A percentile compares a stretch with the other conserved stretches of the same genome.
Evolutionary conservation across 2,888 invertebrate genomes (phyloP).

Genomic region (Hydropsyche betteni): DNA sequence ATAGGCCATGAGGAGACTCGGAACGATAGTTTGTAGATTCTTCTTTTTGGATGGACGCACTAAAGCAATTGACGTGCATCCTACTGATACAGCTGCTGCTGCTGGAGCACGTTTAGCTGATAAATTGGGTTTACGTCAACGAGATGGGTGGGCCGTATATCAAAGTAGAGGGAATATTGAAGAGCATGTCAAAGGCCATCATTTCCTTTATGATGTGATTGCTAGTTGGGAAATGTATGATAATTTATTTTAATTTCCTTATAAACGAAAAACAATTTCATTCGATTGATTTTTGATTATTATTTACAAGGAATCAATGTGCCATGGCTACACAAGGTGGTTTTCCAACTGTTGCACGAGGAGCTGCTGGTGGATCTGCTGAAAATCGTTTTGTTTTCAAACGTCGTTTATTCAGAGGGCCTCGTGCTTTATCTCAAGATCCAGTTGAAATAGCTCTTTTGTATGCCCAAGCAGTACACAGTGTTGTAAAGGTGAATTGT

Average conservation of each 20-base stretch:
- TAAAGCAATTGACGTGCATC: conserved; percentile 94
- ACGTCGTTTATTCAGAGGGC: conserved; percentile 86
- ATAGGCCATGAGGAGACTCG: conserved; percentile 88
- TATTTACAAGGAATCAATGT: conserved; percentile 64
- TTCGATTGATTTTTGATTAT: not conserved
- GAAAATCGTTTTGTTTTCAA: conserved; percentile 94
- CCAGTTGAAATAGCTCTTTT: conserved; percentile 93
- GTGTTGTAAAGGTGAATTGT: conserved; percentile 84
- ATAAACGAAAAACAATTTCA: conserved; percentile 27
- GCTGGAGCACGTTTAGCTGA: conserved; percentile 89
- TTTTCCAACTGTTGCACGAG: conserved; percentile 66
- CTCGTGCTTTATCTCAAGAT: conserved; percentile 90
- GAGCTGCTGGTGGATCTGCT: conserved; percentile 78
- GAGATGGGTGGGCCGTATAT: conserved; percentile 94
- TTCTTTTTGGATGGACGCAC: conserved; percentile 95
- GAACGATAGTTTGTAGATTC: conserved; percentile 92
- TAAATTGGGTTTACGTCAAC: conserved; percentile 81
- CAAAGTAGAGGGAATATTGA: conserved; percentile 87
- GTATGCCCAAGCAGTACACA: conserved; percentile 94
- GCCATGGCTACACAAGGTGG: conserved; percentile 63
- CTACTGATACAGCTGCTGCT: conserved; percentile 92
- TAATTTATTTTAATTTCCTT: conserved; percentile 30
- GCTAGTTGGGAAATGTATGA: conserved; percentile 92
- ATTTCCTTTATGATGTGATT: conserved; percentile 93
- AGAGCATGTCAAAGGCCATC: conserved; percentile 89